Base-by-base conservation (phyloP, 2,113 vertebrate genomes). In the Bagarius yarrelli region DNA sequence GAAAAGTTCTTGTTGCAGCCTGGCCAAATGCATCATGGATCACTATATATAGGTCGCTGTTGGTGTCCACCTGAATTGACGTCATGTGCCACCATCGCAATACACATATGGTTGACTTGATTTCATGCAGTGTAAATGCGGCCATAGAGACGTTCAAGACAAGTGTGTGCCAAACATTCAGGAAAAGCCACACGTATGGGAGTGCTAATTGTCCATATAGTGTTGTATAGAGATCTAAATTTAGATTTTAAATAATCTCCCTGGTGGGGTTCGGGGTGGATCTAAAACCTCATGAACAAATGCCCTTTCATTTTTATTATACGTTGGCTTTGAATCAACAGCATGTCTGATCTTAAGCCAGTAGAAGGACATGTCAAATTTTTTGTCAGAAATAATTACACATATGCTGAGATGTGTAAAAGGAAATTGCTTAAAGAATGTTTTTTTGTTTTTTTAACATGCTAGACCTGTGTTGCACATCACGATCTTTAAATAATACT, bases 341-440 rank as follows among this genome's bases (percentile, higher is more conserved):
- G 19, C n/a, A 52, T 71, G 14, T 25, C n/a, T 27, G n/a, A 52
- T 71, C n/a, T 50, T 52, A 1, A 47, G 36, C 27, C 44, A 71
- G 69, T 19, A 52, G 69, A 47, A 71, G 52, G 27, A 52, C 25
- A 19, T 52, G 44, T 30, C n/a, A 27, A 27, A 71, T 8, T 9
- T 71, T 16, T 52, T 27, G 16, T 52, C 67, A 70, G 69, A 15
- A 53, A 50, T 72, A 72, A 72, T 72, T 32, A 72, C 47, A 72
- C 47, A 72, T 30, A 21, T 30, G 47, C 70, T 72, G 16, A 72
- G 70, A 72, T 32, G 25, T 53, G 70, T 53, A 23, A 52, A 52
- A n/a, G n/a, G n/a, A n/a, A 21, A 71, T 18, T 27, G 25, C 70
- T 19, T 40, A 40, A 40, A 27, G 16, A 72, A 30, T 70, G 47